Percentiles rank a stretch among this genome's conserved stretches.
Evolutionary conservation across 2,113 vertebrate species (phyloP).

Genomic region (Brachyistius frenatus): DNA sequence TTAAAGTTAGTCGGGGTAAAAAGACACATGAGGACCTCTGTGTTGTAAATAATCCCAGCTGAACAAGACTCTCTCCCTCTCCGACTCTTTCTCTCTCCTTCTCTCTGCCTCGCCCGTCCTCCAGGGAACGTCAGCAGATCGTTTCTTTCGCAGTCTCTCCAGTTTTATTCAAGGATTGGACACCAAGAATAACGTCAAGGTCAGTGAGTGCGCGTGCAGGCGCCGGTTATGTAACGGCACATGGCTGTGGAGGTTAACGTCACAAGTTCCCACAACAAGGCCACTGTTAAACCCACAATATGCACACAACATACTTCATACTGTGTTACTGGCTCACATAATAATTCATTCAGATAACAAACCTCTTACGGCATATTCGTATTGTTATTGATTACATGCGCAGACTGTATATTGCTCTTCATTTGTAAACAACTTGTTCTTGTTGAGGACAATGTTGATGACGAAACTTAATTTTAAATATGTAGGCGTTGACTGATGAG

Average conservation of each 20-base stretch:
- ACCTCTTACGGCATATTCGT: not conserved
- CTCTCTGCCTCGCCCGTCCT: constrained; percentile 8
- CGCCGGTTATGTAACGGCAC: constrained; percentile 14
- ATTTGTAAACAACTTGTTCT: no score
- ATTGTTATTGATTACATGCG: no score
- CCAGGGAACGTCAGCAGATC: constrained; percentile 91
- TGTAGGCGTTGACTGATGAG: no score
- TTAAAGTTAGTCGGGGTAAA: not conserved
- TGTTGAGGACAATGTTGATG: no score
- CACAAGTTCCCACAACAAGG: not conserved
- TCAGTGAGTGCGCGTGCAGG: constrained; percentile 65
- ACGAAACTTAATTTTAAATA: no score
- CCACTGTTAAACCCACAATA: not conserved
- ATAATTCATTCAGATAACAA: not conserved
- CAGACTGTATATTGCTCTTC: no score
- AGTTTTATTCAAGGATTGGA: constrained; percentile 92
- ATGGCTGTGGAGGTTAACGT: not conserved
- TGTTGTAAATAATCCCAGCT: constrained; percentile 13
- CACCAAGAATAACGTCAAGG: constrained; percentile 96
- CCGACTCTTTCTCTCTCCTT: not conserved
- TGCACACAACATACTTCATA: not conserved
- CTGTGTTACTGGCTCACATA: not conserved
- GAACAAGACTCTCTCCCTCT: not conserved
- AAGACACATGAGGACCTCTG: not conserved
- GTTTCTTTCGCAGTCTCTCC: constrained; percentile 92